phyloP scores from a whole-genome alignment of 2,113 vertebrate species.

The Hemichromis elongatus region DNA sequence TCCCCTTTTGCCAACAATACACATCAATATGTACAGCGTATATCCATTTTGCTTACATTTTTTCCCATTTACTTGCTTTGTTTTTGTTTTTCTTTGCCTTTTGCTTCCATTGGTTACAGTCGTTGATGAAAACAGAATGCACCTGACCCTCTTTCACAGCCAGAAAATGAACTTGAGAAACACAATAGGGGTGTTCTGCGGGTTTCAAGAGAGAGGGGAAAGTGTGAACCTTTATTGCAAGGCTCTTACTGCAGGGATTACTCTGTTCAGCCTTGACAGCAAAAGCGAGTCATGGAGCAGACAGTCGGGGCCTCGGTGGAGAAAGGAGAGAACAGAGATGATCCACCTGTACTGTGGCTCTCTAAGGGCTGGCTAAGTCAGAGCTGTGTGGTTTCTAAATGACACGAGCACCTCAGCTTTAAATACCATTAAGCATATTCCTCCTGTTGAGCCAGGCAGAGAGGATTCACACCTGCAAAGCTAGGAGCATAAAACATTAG shows the following conservation, averaged over 20 bases:
- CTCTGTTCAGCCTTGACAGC: constrained; percentile 36
- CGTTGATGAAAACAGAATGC: constrained; percentile 27
- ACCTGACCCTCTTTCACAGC: constrained; percentile 34
- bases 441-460: constrained; percentile 30
- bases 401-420: constrained; percentile 45
- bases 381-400: constrained; percentile 52
- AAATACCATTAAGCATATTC: constrained; percentile 35
- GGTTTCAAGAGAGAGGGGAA: constrained; percentile 35
- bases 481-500: constrained; percentile 4
- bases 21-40: constrained; percentile 41
- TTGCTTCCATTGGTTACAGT: constrained; percentile 28
- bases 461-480: constrained; percentile 36
- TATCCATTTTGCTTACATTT: constrained; percentile 13
- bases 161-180: constrained; percentile 43
- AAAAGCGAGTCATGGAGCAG: constrained; percentile 45
- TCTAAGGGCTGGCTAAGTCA: constrained; percentile 49
- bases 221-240: constrained; percentile 30
- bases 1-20: constrained; percentile 28
- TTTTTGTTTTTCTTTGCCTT: constrained; percentile 15
- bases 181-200: neutral
- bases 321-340: constrained; percentile 45
- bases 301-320: constrained; percentile 26
- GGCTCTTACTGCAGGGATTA: constrained; percentile 54
- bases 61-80: neutral
- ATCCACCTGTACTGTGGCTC: constrained; percentile 55